Evolutionary conservation across 1,140 invertebrate species (phyloP), one percentile per base, ranked within the genome.

Genomic region (Epicauta chinensis): DNA sequence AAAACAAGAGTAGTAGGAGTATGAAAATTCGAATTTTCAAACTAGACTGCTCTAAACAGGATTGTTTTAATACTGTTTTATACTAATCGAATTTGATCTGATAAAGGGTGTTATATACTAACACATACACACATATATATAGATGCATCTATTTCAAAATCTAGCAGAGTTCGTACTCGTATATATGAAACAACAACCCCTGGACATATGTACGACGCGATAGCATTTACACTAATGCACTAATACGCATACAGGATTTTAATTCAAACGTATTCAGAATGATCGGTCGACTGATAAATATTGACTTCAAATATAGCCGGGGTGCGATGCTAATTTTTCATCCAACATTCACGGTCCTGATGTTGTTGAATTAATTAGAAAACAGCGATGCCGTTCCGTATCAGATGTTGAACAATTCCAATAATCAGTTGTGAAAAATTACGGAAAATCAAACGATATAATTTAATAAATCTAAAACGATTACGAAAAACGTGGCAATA

Each of bases 21-120:
- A n/a, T 23, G 23, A 23, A 23, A 23, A 23, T 63, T 60, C 53
- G 23, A 7, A 23, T 23, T 23, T 23, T 23, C 4, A 23, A 53
- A 56, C 56, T 23, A 49, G 53, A 56, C 53, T 55, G 55, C 58
- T 62, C 58, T 58, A 61, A 65, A 65, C 62, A 60, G 65, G 65
- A 66, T 66, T 67, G 65, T 67, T 67, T 67, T 67, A 67, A 67
- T 67, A 58, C 63, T 60, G 61, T 67, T 41, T 67, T 62, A 57
- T 59, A 64, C 62, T 66, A 67, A 67, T 67, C 65, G 65, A 65
- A 65, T 67, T 66, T 66, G 55, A 46, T 58, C 56, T 47, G 60
- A 64, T 65, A 61, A 62, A 58, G 62, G 61, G 58, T 52, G 49
- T 11, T 34, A 35, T 37, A 47, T 1, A 23, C n/a, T n/a, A n/a